Conservation (phyloP, 1,140 invertebrate genomes). For the Calephelis virginiensis region DNA sequence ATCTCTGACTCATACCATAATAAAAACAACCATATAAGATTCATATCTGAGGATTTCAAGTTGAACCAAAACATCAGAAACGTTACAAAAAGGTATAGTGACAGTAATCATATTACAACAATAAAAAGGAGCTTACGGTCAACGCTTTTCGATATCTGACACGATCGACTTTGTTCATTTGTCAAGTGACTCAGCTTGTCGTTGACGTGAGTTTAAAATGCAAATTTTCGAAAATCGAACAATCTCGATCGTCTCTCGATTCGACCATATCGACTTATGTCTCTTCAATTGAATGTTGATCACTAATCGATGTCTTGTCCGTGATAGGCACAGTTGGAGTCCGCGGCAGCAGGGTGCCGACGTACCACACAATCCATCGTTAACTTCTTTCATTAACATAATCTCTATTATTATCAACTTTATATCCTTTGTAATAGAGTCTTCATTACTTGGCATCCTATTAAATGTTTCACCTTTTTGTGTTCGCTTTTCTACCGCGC, state of each 20-base stretch:
- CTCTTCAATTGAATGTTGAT: constrained; percentile 78
- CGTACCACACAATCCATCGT: constrained; percentile 79
- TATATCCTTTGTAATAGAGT: constrained; percentile 50
- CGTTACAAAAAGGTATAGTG: constrained; percentile 48
- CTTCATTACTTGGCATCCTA: constrained; percentile 49
- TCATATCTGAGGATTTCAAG: constrained; percentile 15
- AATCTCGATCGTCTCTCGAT: constrained; percentile 72
- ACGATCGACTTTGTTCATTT: constrained; percentile 68
- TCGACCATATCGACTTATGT: constrained; percentile 70
- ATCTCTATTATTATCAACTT: constrained; percentile 58
- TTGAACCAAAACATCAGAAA: constrained; percentile 22
- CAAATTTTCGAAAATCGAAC: constrained; percentile 76
- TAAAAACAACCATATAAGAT: background rate
- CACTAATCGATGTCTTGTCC: constrained; percentile 78
- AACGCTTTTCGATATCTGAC: constrained; percentile 70
- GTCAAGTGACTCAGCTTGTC: constrained; percentile 76
- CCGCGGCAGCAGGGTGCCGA: constrained; percentile 76
- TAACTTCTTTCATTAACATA: constrained; percentile 75
- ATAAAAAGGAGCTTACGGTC: constrained; percentile 74
- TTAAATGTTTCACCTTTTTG: constrained; percentile 69
- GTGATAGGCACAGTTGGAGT: constrained; percentile 73
- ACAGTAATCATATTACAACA: constrained; percentile 75
- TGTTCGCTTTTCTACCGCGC: constrained; percentile 72
- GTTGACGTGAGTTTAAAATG: constrained; percentile 76
- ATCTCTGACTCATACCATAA: too few relatives aligned